Percentiles rank a stretch among this genome's conserved stretches.
These are phyloP conservation scores for Chanos chanos DNA, from an alignment of 2,797 vertebrate species.

Conservation along the genomic window DNA sequence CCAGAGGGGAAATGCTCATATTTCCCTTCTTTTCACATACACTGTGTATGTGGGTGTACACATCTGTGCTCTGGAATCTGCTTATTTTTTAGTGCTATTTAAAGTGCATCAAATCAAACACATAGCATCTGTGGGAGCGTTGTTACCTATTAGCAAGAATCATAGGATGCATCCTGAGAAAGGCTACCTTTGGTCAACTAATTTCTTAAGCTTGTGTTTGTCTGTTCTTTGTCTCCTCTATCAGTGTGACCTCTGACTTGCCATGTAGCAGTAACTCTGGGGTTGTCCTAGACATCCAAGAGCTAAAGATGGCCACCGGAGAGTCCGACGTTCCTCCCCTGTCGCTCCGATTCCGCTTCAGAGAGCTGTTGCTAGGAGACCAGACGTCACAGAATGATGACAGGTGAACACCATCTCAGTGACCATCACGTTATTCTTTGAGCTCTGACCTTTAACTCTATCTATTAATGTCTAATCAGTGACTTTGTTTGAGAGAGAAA, in stretches of 20 bases:
- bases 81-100: too few relatives aligned
- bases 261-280: conserved; percentile 62
- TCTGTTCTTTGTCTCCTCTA: conserved; percentile 19
- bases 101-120: too few relatives aligned
- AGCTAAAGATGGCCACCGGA: conserved; percentile 74
- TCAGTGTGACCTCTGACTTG: conserved; percentile 44
- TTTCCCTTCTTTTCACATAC: too few relatives aligned
- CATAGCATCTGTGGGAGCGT: too few relatives aligned
- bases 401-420: conserved; percentile 67
- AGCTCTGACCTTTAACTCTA: too few relatives aligned
- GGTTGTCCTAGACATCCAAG: conserved; percentile 73
- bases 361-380: conserved; percentile 89
- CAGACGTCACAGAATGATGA: conserved; percentile 86
- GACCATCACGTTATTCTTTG: not conserved
- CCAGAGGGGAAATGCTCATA: too few relatives aligned
- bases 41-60: too few relatives aligned
- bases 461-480: too few relatives aligned
- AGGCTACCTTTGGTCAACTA: not conserved
- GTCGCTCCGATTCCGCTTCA: conserved; percentile 86
- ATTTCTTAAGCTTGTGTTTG: not conserved
- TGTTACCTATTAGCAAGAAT: too few relatives aligned
- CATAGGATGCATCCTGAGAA: not conserved
- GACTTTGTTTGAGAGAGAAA: too few relatives aligned
- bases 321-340: conserved; percentile 84
- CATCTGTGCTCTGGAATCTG: too few relatives aligned